Percentiles rank a stretch among this genome's conserved stretches.
Conservation (phyloP, 2,888 invertebrate genomes). For the Melanostoma mellinum region DNA sequence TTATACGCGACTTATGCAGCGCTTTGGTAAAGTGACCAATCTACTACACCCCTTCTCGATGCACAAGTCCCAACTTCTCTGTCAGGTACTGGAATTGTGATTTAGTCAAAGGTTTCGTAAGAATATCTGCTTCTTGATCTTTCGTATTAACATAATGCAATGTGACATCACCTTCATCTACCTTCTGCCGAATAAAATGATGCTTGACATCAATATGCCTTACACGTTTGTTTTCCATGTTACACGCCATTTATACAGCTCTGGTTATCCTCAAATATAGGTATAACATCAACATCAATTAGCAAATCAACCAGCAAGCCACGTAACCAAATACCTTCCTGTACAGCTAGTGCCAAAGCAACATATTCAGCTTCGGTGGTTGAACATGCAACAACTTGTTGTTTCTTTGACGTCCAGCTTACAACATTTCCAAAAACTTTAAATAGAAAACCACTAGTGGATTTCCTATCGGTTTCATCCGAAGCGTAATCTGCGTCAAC, state of each 20-base stretch:
- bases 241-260: constrained; percentile 39
- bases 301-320: constrained; percentile 29
- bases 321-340: too few species aligned
- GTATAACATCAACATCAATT: constrained; percentile 14
- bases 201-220: constrained; percentile 49
- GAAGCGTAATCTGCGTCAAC: too few species aligned
- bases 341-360: too few species aligned
- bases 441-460: too few species aligned
- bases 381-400: too few species aligned
- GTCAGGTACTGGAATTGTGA: constrained; percentile 14
- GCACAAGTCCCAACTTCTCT: constrained; percentile 19
- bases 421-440: too few species aligned
- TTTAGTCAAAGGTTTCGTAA: constrained; percentile 22
- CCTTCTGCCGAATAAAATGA: constrained; percentile 34
- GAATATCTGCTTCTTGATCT: constrained; percentile 28
- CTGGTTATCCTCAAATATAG: constrained; percentile 48
- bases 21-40: too few species aligned
- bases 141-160: constrained; percentile 14
- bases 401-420: too few species aligned
- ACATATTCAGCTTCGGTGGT: too few species aligned
- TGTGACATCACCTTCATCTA: constrained; percentile 19
- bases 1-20: too few species aligned
- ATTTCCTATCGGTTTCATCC: too few species aligned
- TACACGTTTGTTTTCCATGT: constrained; percentile 37
- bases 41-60: too few species aligned